phyloP scores from a whole-genome alignment of 1,140 invertebrate species.

The Euura saliciscinereae region DNA sequence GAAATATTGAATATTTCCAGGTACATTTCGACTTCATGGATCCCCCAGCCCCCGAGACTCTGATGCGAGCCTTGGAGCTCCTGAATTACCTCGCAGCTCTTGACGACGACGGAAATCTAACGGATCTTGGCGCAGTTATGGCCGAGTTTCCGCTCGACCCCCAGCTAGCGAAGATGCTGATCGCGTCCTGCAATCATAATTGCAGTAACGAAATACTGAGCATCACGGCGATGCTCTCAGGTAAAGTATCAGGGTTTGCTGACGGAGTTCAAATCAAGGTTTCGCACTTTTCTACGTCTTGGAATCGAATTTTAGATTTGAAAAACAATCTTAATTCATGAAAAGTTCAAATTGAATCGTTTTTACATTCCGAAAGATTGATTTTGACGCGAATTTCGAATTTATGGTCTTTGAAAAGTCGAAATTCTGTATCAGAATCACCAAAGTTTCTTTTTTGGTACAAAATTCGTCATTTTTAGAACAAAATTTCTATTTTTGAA shows the following conservation, averaged over 20 bases:
- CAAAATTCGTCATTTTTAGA: too few relatives aligned
- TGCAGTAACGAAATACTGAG: constrained; percentile 99
- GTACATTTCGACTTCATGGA: constrained; percentile 99
- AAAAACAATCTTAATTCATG: too few relatives aligned
- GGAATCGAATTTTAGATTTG: too few relatives aligned
- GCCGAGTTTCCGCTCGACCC: constrained; percentile 99
- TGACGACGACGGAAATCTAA: constrained; percentile 96
- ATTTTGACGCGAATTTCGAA: too few relatives aligned
- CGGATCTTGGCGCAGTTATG: constrained; percentile 97
- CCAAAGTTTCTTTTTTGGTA: too few relatives aligned
- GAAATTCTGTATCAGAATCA: too few relatives aligned
- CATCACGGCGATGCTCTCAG: constrained; percentile 99
- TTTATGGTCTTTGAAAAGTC: too few relatives aligned
- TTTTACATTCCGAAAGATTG: too few relatives aligned
- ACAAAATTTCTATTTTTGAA: too few relatives aligned
- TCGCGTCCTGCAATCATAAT: constrained; percentile 95
- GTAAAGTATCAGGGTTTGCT: constrained; percentile 63
- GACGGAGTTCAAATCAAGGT: too few relatives aligned
- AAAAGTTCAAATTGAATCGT: too few relatives aligned
- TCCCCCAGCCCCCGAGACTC: constrained; percentile 98
- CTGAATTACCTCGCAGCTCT: constrained; percentile 96
- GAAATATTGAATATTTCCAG: constrained; percentile 26
- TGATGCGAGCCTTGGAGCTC: constrained; percentile 98
- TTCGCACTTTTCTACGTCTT: too few relatives aligned
- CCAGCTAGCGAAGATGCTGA: constrained; percentile 98